phyloP scores from a whole-genome alignment of 2,113 vertebrate genomes.

The Ardeotis arabs region DNA sequence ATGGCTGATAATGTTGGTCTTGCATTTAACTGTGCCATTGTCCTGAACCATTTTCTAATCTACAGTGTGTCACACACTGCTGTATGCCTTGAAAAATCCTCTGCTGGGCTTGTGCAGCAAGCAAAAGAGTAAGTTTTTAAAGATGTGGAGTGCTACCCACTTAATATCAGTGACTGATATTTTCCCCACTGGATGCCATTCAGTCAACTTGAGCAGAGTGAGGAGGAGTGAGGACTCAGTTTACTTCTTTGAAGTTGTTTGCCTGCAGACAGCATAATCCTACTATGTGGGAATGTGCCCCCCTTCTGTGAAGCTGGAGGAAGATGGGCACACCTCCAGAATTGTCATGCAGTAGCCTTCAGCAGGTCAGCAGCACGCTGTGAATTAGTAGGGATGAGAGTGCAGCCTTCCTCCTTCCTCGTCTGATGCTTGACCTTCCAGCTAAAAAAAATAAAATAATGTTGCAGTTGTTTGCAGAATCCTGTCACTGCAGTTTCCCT shows the following conservation, averaged over 20 bases:
- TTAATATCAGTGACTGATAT: rapidly evolving
- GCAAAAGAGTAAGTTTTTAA: not conserved
- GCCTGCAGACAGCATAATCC: not conserved
- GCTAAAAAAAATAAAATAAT: not conserved
- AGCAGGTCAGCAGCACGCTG: not conserved
- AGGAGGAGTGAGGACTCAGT: not conserved
- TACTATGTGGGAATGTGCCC: rapidly evolving
- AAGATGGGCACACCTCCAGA: not conserved
- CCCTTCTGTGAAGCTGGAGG: not conserved
- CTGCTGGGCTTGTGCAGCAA: not conserved
- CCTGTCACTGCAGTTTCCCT: not conserved
- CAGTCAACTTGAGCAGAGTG: not conserved
- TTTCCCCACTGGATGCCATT: not conserved
- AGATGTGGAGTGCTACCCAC: not conserved
- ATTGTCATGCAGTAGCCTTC: not conserved
- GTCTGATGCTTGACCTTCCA: not conserved
- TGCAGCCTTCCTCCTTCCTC: not conserved
- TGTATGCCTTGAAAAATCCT: not conserved
- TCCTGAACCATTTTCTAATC: not conserved
- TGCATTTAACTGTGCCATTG: not conserved
- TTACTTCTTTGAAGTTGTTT: not conserved
- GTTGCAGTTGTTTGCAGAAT: not conserved
- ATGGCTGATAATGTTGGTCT: not conserved
- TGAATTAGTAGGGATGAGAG: not conserved
- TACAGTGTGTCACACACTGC: not conserved